These are phyloP conservation scores for Calephelis nemesis DNA, from an alignment of 1,140 invertebrate species.

Conservation along the genomic window DNA sequence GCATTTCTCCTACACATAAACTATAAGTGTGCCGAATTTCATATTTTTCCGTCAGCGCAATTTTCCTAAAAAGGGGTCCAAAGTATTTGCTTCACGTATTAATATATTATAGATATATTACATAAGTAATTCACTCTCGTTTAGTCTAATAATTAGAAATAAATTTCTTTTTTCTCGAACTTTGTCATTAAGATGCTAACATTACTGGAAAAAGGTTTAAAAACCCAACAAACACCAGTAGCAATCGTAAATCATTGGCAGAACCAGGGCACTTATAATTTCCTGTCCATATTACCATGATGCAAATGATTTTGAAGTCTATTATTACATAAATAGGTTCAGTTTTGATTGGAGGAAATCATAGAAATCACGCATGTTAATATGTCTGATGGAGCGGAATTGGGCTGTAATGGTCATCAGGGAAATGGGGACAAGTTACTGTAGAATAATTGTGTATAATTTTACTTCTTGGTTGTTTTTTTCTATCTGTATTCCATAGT, in stretches of 20 bases:
- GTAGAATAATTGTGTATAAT: constrained; percentile 14
- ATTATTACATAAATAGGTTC: constrained; percentile 33
- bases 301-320: constrained; percentile 35
- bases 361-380: constrained; percentile 11
- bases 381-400: constrained; percentile 17
- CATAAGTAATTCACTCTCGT: too few species aligned
- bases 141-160: too few species aligned
- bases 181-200: too few species aligned
- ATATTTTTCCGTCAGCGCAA: too few species aligned
- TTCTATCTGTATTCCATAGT: not conserved
- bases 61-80: too few species aligned
- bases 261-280: constrained; percentile 48
- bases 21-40: too few species aligned
- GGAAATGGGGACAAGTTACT: constrained; percentile 12
- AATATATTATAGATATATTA: too few species aligned
- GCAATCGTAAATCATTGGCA: constrained; percentile 45
- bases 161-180: too few species aligned
- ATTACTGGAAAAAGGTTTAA: not conserved
- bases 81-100: too few species aligned
- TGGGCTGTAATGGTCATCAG: constrained; percentile 5
- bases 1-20: too few species aligned
- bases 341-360: constrained; percentile 28
- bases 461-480: not conserved
- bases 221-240: constrained; percentile 33
- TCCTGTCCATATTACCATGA: constrained; percentile 25